Percentiles rank a stretch among this genome's conserved stretches.
phyloP scores from a whole-genome alignment of 2,797 vertebrate genomes.

The Brachymystax lenok region DNA sequence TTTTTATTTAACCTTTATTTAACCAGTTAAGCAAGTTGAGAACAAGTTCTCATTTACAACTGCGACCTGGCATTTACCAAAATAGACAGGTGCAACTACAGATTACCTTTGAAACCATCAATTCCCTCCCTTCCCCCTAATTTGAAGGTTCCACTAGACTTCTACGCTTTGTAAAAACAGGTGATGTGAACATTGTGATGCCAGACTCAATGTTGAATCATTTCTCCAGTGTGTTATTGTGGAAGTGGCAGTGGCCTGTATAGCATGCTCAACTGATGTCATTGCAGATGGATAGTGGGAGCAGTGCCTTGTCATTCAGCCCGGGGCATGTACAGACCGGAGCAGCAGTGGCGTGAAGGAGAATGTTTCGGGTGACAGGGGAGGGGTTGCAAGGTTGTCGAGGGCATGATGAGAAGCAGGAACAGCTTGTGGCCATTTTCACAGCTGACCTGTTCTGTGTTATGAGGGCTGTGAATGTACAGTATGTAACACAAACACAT shows the following conservation, averaged over 20 bases:
- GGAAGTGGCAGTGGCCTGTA: neutral
- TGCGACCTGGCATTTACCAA: too few relatives aligned
- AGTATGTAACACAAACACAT: neutral
- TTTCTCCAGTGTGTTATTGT: neutral
- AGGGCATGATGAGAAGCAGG: conserved; percentile 2
- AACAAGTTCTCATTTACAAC: too few relatives aligned
- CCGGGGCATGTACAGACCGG: neutral
- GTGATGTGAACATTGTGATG: neutral
- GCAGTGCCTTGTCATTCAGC: neutral
- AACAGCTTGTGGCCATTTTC: conserved; percentile 30
- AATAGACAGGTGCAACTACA: too few relatives aligned
- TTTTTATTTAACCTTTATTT: too few relatives aligned
- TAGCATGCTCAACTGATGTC: neutral
- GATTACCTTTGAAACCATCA: too few relatives aligned
- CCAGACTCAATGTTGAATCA: neutral
- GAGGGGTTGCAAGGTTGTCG: conserved; percentile 3
- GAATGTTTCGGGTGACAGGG: conserved; percentile 3
- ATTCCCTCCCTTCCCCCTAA: too few relatives aligned
- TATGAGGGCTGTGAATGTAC: neutral
- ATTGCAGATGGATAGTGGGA: neutral
- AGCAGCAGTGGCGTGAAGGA: neutral
- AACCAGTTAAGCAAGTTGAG: too few relatives aligned
- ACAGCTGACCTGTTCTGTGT: conserved; percentile 22
- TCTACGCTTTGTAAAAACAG: too few relatives aligned
- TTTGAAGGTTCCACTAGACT: too few relatives aligned